phyloP scores from a whole-genome alignment of 2,888 invertebrate species.

The Halocaridina rubra region DNA sequence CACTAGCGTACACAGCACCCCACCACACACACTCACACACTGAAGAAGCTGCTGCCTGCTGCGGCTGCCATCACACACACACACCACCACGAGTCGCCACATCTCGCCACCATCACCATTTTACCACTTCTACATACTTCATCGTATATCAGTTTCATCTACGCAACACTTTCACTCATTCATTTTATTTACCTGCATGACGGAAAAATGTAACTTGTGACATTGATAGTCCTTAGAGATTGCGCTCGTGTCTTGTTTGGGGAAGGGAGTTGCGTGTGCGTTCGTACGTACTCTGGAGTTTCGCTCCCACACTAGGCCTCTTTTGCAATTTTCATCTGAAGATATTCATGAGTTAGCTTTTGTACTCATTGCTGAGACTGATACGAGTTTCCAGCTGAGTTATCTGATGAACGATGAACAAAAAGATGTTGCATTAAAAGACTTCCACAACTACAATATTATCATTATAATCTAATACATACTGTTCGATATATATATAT shows the following conservation, averaged over 20 bases:
- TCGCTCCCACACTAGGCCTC: conserved; percentile 52
- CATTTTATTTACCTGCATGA: no score
- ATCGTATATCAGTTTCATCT: background rate
- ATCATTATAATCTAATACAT: no score
- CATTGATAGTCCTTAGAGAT: no score
- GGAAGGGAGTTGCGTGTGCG: conserved; percentile 26
- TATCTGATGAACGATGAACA: no score
- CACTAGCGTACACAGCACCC: conserved; percentile 35
- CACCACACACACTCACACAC: conserved; percentile 45
- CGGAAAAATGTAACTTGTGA: no score
- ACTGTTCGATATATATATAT: no score
- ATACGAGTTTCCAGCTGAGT: no score
- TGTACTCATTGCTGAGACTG: no score
- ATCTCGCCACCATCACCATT: background rate
- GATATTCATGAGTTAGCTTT: background rate
- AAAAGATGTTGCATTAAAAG: no score
- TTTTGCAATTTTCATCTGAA: conserved; percentile 39
- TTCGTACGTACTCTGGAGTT: conserved; percentile 28
- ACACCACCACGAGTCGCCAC: background rate
- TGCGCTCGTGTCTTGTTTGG: background rate
- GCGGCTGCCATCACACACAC: background rate
- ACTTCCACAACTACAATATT: no score
- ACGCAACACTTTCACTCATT: no score
- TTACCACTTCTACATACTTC: background rate
- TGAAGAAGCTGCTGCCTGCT: conserved; percentile 20